Percentiles rank a stretch among this genome's conserved stretches.
Evolutionary conservation across 1,140 invertebrate species (phyloP).

Genomic region (Brachystomella parvula): DNA sequence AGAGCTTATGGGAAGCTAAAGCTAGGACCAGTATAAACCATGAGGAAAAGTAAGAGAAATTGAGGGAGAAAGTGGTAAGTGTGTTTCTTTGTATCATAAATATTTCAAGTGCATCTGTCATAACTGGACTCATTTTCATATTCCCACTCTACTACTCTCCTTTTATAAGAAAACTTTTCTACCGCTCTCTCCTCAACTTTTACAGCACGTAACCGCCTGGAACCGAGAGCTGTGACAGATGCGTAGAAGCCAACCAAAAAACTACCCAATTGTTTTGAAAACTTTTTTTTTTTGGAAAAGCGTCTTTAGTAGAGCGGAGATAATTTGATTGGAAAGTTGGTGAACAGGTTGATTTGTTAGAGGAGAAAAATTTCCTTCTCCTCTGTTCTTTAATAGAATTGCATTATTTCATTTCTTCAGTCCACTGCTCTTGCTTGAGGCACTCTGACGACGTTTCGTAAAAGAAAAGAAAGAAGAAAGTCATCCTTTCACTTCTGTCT

Average conservation of each 20-base stretch:
- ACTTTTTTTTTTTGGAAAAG: neutral
- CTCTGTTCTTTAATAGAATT: slow-evolving; percentile 18
- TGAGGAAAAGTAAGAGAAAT: neutral
- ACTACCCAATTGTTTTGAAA: neutral
- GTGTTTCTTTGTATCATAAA: neutral
- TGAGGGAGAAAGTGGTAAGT: neutral
- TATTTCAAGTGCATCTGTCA: neutral
- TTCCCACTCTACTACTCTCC: neutral
- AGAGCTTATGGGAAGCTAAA: neutral
- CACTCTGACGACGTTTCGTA: neutral
- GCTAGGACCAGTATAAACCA: too few species aligned
- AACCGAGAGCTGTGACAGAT: too few species aligned
- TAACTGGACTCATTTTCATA: neutral
- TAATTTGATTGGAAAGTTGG: slow-evolving; percentile 29
- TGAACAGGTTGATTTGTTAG: slow-evolving; percentile 27
- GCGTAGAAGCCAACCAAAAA: neutral
- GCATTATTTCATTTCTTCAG: slow-evolving; percentile 22
- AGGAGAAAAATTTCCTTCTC: slow-evolving; percentile 19
- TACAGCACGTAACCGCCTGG: too few species aligned
- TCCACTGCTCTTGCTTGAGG: slow-evolving; percentile 4
- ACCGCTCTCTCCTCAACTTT: too few species aligned
- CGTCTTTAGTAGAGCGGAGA: slow-evolving; percentile 9
- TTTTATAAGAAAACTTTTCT: neutral
- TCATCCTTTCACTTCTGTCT: neutral
- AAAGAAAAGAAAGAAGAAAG: neutral